Evolutionary conservation across 2,888 invertebrate genomes (phyloP), one percentile per base, ranked within the genome.

Genomic region (Catocala sponsa): DNA sequence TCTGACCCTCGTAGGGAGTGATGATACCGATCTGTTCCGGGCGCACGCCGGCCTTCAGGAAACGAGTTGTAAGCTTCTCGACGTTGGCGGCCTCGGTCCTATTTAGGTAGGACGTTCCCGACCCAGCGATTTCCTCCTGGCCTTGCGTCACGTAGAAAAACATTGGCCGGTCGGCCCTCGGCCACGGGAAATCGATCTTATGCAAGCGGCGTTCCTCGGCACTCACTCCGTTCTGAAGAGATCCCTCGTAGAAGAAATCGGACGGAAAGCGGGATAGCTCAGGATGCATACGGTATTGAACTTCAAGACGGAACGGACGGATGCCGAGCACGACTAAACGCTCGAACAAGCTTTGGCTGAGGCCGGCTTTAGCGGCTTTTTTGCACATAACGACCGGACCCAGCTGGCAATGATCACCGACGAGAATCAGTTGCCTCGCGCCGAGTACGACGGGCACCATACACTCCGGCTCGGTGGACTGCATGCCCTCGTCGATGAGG

Each of bases 381-480:
- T 99, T 99, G 94, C 99, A 99, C 99, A 99, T 99, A 0, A 99
- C 99, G 0, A 99, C 99, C 0, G 99, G 99, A 0, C 99, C 99
- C 65, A 99, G 95, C 91, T 99, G 99, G 85, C 99, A 99, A 87
- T 99, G 99, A 91, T 99, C 99, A 10, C 99, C 99, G 0, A 99
- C 99, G 2, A 99, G 96, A 72, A 99, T 99, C 56, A 99, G 94
- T 90, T 99, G 99, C 78, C 99, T 97, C 6, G 99, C 99, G 10
- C 99, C 99, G 5, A 99, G 95, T 0, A 99, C 99, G 0, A 99
- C 99, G 0, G 99, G 99, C 13, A 99, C 99, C 99, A 99, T 99
- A 84, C 99, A 99, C 84, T 99, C 99, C 0, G 99, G 99, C 85
- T 98, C 98, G 0, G 99, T 99, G 0, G 99, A 98, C 90, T 99